Evolutionary conservation across 2,888 invertebrate species (phyloP).

Genomic region (Tipula unca): DNA sequence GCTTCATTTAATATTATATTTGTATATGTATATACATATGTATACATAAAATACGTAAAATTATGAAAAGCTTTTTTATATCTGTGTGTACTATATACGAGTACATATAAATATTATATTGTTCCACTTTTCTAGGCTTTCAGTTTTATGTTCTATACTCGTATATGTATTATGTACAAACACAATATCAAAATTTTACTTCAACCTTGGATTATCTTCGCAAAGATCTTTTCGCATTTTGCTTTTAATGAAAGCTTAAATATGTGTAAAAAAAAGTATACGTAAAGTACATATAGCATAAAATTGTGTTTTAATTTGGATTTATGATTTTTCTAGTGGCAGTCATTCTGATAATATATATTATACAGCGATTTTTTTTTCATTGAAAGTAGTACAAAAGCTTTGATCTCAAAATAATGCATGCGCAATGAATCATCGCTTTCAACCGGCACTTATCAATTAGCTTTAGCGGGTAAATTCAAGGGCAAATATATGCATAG

Average conservation of each 20-base stretch:
- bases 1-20: background rate
- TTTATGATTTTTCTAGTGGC: background rate
- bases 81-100: background rate
- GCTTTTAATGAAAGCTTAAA: background rate
- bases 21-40: background rate
- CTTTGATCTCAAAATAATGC: no score
- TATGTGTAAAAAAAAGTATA: background rate
- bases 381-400: background rate
- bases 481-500: no score
- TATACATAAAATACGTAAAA: background rate
- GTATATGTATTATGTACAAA: background rate
- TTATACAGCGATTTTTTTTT: background rate
- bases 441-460: no score
- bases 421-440: no score
- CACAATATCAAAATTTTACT: background rate
- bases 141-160: background rate
- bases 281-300: background rate
- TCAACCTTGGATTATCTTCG: background rate
- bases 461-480: no score
- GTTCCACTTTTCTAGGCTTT: background rate
- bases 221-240: background rate
- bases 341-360: background rate
- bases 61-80: background rate
- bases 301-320: background rate
- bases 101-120: background rate